Percentiles rank a stretch among this genome's conserved stretches.
Evolutionary conservation across 2,888 invertebrate genomes (phyloP).

Genomic region (Nudaria mundana): DNA sequence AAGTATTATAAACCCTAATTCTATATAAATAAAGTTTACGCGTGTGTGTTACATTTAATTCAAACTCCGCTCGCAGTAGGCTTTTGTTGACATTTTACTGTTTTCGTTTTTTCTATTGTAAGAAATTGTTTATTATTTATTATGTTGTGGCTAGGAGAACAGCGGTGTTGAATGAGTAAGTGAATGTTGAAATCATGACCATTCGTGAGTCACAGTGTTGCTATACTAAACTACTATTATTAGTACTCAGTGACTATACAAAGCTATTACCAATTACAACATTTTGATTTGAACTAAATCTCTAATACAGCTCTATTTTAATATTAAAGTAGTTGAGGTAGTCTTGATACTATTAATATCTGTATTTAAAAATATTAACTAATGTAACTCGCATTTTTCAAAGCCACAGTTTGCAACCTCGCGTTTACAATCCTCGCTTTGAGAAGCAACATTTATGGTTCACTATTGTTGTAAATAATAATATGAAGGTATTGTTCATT

Average conservation of each 20-base stretch:
- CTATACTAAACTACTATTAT: not conserved
- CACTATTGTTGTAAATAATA: slow-evolving; percentile 46
- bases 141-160: slow-evolving; percentile 21
- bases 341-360: too few relatives aligned
- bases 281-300: too few relatives aligned
- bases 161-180: slow-evolving; percentile 12
- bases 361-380: too few relatives aligned
- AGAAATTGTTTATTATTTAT: slow-evolving; percentile 37
- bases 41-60: slow-evolving; percentile 18
- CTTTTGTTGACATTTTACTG: slow-evolving; percentile 57
- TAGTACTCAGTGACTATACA: too few relatives aligned
- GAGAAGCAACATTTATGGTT: slow-evolving; percentile 29
- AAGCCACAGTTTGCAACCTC: not conserved
- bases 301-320: too few relatives aligned
- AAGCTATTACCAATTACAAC: too few relatives aligned
- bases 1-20: slow-evolving; percentile 7
- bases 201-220: slow-evolving; percentile 1
- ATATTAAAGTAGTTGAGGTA: too few relatives aligned
- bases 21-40: not conserved
- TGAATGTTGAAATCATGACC: not conserved
- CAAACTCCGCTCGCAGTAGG: slow-evolving; percentile 33
- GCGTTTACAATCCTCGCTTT: slow-evolving; percentile 12
- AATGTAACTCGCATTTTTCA: slow-evolving; percentile 10
- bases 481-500: slow-evolving; percentile 35
- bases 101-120: slow-evolving; percentile 62